Evolutionary conservation across 1,140 invertebrate species (phyloP).

Genomic region (Protaetia brevitarsis): DNA sequence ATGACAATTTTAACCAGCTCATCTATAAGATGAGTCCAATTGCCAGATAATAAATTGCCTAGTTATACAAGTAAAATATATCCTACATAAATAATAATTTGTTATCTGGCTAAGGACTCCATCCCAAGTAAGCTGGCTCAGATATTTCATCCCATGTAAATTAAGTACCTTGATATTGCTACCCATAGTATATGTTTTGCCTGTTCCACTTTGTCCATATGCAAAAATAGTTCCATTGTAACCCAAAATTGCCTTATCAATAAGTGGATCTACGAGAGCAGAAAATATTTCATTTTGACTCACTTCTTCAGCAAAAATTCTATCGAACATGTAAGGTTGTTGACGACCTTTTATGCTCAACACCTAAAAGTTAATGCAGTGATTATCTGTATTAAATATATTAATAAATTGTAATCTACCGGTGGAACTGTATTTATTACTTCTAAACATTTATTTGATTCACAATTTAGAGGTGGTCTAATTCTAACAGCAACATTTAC

Average conservation of each 20-base stretch:
- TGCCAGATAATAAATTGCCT: too few relatives aligned
- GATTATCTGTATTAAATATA: background rate
- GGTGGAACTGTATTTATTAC: constrained; percentile 37
- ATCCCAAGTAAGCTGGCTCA: too few relatives aligned
- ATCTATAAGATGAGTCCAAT: too few relatives aligned
- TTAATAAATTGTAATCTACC: constrained; percentile 29
- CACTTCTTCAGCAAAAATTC: constrained; percentile 82
- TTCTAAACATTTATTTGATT: constrained; percentile 26
- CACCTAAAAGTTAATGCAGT: constrained; percentile 33
- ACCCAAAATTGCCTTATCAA: constrained; percentile 88
- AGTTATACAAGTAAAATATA: too few relatives aligned
- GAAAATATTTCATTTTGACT: constrained; percentile 71
- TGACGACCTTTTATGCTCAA: constrained; percentile 32
- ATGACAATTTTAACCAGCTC: too few relatives aligned
- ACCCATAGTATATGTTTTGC: constrained; percentile 95
- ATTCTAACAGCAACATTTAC: constrained; percentile 23
- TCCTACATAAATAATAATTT: too few relatives aligned
- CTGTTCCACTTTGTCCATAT: constrained; percentile 94
- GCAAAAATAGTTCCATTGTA: constrained; percentile 97
- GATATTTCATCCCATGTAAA: too few relatives aligned
- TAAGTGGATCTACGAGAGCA: constrained; percentile 87
- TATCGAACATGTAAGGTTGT: constrained; percentile 85
- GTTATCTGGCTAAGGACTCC: too few relatives aligned
- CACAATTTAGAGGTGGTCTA: background rate
- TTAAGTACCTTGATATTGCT: constrained; percentile 73